Evolutionary conservation across 1,140 invertebrate genomes (phyloP).

Genomic region (Lanistes nyassanus): DNA sequence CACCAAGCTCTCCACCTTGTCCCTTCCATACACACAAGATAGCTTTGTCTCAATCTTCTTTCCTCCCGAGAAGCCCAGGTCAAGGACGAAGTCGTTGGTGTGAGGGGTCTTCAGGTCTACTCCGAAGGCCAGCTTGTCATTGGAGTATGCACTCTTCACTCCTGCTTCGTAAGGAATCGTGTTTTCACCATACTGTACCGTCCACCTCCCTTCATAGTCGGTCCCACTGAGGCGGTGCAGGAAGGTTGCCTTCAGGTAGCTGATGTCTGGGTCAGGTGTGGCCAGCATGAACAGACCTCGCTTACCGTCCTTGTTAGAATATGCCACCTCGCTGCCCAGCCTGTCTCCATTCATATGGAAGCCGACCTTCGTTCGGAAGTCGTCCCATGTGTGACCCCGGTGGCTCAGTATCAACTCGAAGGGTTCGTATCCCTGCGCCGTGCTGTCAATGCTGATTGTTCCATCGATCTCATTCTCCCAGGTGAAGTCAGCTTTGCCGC

Average conservation of each 20-base stretch:
- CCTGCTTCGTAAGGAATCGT: constrained; percentile 7
- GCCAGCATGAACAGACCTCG: constrained; percentile 18
- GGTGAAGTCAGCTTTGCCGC: neutral
- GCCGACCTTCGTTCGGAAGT: constrained; percentile 9
- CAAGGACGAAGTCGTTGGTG: constrained; percentile 17
- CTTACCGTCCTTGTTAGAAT: constrained; percentile 11
- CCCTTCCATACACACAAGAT: constrained; percentile 6
- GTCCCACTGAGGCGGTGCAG: constrained; percentile 8
- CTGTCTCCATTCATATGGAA: constrained; percentile 26
- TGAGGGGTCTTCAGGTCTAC: constrained; percentile 27
- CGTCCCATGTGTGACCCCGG: constrained; percentile 15
- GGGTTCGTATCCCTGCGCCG: neutral
- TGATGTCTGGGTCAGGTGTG: constrained; percentile 22
- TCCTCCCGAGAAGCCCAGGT: neutral
- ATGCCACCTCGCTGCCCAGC: constrained; percentile 21
- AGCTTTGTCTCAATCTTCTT: constrained; percentile 5
- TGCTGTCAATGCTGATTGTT: constrained; percentile 20
- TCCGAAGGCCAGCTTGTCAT: constrained; percentile 5
- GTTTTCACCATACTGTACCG: constrained; percentile 12
- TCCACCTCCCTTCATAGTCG: constrained; percentile 17
- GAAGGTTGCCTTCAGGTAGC: constrained; percentile 23
- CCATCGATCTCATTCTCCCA: constrained; percentile 14
- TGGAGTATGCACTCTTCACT: neutral
- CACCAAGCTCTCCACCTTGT: constrained; percentile 17
- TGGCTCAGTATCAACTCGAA: constrained; percentile 18